Percentiles rank a stretch among this genome's conserved stretches.
phyloP scores from a whole-genome alignment of 2,888 invertebrate genomes.

The Athrips mouffetella region DNA sequence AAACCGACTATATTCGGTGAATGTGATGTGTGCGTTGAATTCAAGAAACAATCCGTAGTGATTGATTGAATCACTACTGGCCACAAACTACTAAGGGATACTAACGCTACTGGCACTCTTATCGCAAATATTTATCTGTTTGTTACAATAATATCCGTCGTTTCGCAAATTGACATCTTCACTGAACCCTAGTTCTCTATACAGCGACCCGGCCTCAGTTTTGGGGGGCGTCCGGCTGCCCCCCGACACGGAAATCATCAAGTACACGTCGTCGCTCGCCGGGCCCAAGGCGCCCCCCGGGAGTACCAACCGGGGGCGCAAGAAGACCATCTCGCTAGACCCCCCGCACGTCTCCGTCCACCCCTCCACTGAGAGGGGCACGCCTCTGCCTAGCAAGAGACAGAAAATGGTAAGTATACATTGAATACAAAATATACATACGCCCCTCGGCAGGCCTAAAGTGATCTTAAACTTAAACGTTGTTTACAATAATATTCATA shows the following conservation, averaged over 20 bases:
- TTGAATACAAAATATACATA: background rate
- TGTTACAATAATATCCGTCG: no score
- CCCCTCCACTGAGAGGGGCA: constrained; percentile 49
- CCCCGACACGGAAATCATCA: constrained; percentile 93
- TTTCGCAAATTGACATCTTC: background rate
- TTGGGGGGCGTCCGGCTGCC: constrained; percentile 90
- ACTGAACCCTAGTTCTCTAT: background rate
- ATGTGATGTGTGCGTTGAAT: no score
- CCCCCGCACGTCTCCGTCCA: constrained; percentile 78
- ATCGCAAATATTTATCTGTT: no score
- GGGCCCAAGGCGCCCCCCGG: constrained; percentile 92
- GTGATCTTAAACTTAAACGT: no score
- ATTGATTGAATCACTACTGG: no score
- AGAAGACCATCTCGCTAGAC: constrained; percentile 92
- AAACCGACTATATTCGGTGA: no score
- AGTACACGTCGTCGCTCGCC: constrained; percentile 91
- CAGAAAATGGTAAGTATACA: constrained; percentile 59
- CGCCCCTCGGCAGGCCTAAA: no score
- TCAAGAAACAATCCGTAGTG: no score
- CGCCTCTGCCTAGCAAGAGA: constrained; percentile 59
- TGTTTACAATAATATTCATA: no score
- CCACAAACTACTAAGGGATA: no score
- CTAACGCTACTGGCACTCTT: no score
- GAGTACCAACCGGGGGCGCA: constrained; percentile 89
- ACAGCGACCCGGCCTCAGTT: constrained; percentile 89